Base-by-base conservation (phyloP, 2,888 invertebrate species). In the Mimas tiliae region DNA sequence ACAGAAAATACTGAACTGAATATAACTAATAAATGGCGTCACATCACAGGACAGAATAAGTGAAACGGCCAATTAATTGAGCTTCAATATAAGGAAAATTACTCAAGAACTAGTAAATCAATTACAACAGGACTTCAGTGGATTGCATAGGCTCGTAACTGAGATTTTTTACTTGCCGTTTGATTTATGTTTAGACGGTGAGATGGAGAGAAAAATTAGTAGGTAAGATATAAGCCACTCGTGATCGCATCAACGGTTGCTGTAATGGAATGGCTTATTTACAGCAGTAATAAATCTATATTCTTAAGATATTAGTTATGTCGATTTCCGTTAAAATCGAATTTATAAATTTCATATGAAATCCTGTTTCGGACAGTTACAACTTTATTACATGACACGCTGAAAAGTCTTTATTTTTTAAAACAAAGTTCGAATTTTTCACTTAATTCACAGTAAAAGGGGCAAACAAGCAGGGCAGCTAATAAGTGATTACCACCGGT, bases 181-280 rank as follows among this genome's bases (percentile, higher is more conserved):
- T 58, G 58, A 42, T 38, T 58, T 58, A 58, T 58, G 38, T 38
- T 11, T 12, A 38, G 19, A 42, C 58, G 12, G 19, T 1, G 42
- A 19, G 42, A 19, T 42, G 12, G 58, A 55, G 38, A 38, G 16
- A 58, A 58, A 58, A 58, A 58, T 42, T 58, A 42, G 58, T 58
- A n/a, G n/a, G n/a, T 58, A 58, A 58, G 58, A 58, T 58, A 58
- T 42, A 58, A 58, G 42, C 42, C 42, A 58, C 38, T 38, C 38
- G 58, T 11, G 42, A 58, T 55, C 55, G 55, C 38, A 11, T 16
- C 55, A 38, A 58, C 58, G 42, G 58, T 58, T 58, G 58, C 42
- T 42, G 58, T 42, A 58, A 58, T 58, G 19, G 42, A 58, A 58
- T 58, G 19, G 42, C 58, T 58, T 58, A 58, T 58, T 58, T 58